These are phyloP conservation scores for Nomada flava DNA, from an alignment of 2,888 invertebrate genomes.

Conservation along the genomic window DNA sequence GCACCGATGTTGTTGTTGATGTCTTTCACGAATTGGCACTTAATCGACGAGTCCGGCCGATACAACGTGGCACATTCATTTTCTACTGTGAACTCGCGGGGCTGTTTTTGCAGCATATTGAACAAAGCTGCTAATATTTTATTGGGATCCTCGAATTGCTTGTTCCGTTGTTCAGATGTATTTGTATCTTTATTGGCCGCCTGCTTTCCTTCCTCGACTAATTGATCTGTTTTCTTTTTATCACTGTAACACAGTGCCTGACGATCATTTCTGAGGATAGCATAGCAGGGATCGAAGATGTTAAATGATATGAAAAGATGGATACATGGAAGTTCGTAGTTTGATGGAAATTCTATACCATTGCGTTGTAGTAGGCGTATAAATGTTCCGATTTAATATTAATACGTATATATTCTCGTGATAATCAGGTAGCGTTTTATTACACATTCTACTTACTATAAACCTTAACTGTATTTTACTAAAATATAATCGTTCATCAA, in stretches of 20 bases:
- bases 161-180: not conserved
- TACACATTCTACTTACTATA: slow-evolving; percentile 17
- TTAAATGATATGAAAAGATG: not conserved
- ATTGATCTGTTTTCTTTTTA: slow-evolving; percentile 16
- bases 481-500: slow-evolving; percentile 21
- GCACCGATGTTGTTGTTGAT: slow-evolving; percentile 46
- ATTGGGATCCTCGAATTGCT: slow-evolving; percentile 37
- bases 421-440: slow-evolving; percentile 7
- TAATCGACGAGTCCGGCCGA: not conserved
- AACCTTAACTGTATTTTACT: slow-evolving; percentile 23
- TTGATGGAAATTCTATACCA: no score
- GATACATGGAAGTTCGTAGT: no score
- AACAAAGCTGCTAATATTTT: slow-evolving; percentile 52
- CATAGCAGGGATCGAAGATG: not conserved
- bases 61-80: slow-evolving; percentile 11
- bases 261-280: slow-evolving; percentile 21
- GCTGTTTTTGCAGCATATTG: slow-evolving; percentile 55
- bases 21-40: slow-evolving; percentile 7
- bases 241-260: slow-evolving; percentile 60
- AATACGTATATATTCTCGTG: not conserved
- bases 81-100: not conserved
- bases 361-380: no score
- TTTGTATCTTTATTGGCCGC: not conserved
- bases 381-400: not conserved
- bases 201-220: not conserved